Evolutionary conservation across 2,113 vertebrate genomes (phyloP).

Genomic region (Tupaia tana): DNA sequence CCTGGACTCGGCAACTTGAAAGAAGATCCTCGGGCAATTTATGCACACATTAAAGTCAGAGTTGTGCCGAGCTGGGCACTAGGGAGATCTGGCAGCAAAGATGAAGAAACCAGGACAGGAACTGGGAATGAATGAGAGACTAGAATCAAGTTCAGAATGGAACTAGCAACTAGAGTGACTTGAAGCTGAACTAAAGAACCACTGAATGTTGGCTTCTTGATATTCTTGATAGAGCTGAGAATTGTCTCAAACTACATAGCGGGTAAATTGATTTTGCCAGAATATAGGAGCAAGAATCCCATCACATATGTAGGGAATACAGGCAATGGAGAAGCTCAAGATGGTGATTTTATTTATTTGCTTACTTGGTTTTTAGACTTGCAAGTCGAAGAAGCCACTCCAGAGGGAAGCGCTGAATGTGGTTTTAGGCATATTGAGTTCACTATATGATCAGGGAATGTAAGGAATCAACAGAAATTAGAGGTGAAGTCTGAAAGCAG

Average conservation of each 20-base stretch:
- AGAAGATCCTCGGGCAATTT: background rate
- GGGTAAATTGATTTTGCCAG: background rate
- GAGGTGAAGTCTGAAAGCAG: conserved; percentile 20
- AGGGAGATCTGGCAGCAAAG: background rate
- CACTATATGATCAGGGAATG: background rate
- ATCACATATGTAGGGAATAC: background rate
- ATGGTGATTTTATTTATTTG: background rate
- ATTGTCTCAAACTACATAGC: background rate
- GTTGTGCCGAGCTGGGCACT: background rate
- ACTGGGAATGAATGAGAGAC: background rate
- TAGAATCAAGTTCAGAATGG: conserved; percentile 25
- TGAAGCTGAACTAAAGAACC: background rate
- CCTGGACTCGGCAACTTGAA: too few relatives aligned
- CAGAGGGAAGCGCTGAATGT: conserved; percentile 10
- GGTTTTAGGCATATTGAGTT: background rate
- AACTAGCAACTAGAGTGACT: conserved; percentile 3
- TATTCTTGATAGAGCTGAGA: background rate
- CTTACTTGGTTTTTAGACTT: background rate
- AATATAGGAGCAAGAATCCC: background rate
- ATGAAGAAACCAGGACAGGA: conserved; percentile 31
- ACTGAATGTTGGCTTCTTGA: background rate
- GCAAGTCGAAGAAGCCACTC: conserved; percentile 24
- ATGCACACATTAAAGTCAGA: background rate
- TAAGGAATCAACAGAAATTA: conserved; percentile 6
- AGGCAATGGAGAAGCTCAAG: background rate